A percentile compares a stretch with the other conserved stretches of the same genome.
Evolutionary conservation across 2,113 vertebrate genomes (phyloP).

Genomic region (Hemichromis elongatus): DNA sequence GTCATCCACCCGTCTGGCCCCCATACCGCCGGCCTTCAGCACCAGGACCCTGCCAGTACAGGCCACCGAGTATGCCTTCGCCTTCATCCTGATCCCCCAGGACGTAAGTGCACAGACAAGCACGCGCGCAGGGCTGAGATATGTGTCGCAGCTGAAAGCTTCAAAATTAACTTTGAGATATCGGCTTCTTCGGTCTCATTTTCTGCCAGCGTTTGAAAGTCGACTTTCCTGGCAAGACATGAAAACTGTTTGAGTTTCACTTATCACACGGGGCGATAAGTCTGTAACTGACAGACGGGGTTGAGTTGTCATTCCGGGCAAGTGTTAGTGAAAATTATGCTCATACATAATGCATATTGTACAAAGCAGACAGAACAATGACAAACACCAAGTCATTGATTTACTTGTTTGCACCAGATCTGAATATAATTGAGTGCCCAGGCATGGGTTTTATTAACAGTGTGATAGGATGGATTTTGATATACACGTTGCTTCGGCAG

Average conservation of each 20-base stretch:
- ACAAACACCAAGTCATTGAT: slow-evolving; percentile 6
- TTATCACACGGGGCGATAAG: slow-evolving; percentile 13
- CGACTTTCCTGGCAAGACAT: slow-evolving; percentile 27
- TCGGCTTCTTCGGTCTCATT: slow-evolving; percentile 9
- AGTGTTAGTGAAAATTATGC: slow-evolving; percentile 1
- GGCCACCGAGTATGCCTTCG: slow-evolving; percentile 87
- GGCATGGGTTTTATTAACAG: background rate
- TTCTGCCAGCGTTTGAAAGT: slow-evolving; percentile 36
- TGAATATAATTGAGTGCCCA: background rate
- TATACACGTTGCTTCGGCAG: background rate
- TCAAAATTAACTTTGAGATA: slow-evolving; percentile 22
- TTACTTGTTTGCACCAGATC: background rate
- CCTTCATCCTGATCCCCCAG: slow-evolving; percentile 88
- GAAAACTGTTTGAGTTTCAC: slow-evolving; percentile 29
- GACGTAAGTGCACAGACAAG: slow-evolving; percentile 79
- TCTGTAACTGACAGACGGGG: slow-evolving; percentile 10
- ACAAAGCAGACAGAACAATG: slow-evolving; percentile 3
- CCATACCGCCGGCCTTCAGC: slow-evolving; percentile 85
- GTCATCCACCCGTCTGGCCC: slow-evolving; percentile 79
- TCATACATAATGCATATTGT: slow-evolving; percentile 22
- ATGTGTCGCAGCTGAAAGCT: background rate
- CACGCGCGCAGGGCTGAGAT: background rate
- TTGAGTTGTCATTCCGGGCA: slow-evolving; percentile 29
- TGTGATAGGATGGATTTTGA: background rate
- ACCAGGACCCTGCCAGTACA: slow-evolving; percentile 82